Percentiles rank a stretch among this genome's conserved stretches.
Evolutionary conservation across 2,113 vertebrate species (phyloP).

Genomic region (Halcyon malimbica): DNA sequence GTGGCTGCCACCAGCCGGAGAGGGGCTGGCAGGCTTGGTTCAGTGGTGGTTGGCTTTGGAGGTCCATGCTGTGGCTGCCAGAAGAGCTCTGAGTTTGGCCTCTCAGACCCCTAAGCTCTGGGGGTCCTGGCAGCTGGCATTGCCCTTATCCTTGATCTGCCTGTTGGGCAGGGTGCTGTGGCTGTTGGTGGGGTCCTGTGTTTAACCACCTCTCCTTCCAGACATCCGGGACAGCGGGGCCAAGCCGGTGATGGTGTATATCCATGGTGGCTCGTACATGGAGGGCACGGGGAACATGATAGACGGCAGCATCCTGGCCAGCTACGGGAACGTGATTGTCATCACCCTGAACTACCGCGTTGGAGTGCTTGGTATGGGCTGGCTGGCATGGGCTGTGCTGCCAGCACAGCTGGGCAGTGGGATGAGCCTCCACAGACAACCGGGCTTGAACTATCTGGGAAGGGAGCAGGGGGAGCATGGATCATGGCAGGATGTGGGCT

Average conservation of each 20-base stretch:
- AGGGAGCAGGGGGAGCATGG: background rate
- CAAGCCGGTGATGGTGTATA: conserved; percentile 99
- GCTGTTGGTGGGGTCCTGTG: background rate
- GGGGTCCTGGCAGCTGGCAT: conserved; percentile 57
- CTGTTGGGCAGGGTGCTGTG: conserved; percentile 17
- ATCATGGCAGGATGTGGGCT: background rate
- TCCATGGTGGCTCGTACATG: conserved; percentile 99
- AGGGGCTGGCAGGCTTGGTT: background rate
- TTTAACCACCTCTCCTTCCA: conserved; percentile 81
- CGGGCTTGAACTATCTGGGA: rapidly evolving
- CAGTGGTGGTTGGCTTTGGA: background rate
- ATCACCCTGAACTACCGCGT: conserved; percentile 99
- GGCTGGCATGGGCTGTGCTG: background rate
- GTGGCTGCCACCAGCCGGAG: rapidly evolving
- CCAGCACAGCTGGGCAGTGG: background rate
- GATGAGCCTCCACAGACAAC: background rate
- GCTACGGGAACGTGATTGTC: conserved; percentile 98
- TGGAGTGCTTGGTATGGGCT: conserved; percentile 91
- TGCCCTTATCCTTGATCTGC: conserved; percentile 14
- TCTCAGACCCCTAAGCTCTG: background rate
- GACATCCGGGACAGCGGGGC: conserved; percentile 98
- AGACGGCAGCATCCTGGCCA: conserved; percentile 96
- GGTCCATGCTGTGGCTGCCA: background rate
- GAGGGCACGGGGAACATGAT: conserved; percentile 99
- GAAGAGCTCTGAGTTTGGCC: conserved; percentile 32